Base-by-base conservation (phyloP, 2,797 vertebrate genomes). In the Rhinogobio ventralis region DNA sequence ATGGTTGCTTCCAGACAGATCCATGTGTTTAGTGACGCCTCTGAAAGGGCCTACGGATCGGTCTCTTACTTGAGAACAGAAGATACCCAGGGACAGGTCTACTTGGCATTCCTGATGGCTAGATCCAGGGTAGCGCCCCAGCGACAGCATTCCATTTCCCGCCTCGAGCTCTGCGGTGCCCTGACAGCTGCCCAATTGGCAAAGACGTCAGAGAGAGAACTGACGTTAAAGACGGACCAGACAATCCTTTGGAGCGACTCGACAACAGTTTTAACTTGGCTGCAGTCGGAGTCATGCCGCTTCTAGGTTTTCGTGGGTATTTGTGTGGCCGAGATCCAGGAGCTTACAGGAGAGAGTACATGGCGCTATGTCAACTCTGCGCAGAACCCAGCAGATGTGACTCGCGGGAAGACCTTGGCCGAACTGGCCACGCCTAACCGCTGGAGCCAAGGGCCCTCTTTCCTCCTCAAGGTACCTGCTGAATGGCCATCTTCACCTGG, bases 231-330 rank as follows among this genome's bases (percentile, higher is more conserved):
- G n/a, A 33, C 73, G 0, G 20, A 20, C 17, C 4, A 5, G 7
- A 85, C 53, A 2, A 45, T 80, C 7, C 13, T 86, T 10, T 86
- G 87, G 76, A 73, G 28, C n/a, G n/a, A n/a, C n/a, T n/a, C n/a
- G n/a, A n/a, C n/a, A n/a, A n/a, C n/a, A n/a, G n/a, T n/a, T n/a
- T n/a, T n/a, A n/a, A n/a, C n/a, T n/a, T n/a, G n/a, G n/a, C n/a
- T n/a, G n/a, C n/a, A n/a, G n/a, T n/a, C n/a, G n/a, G n/a, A n/a
- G n/a, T n/a, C n/a, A n/a, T n/a, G n/a, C n/a, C n/a, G n/a, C 15
- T 30, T 64, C 68, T 6, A 73, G 84, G 28, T 84, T 17, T 19
- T 78, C 72, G 8, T 81, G 75, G 0, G 71, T 74, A 9, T 53
- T 73, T 3, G 36, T 1, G 3, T 36, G 11, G 53, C 66, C 0